Percentiles rank a stretch among this genome's conserved stretches.
Conservation (phyloP, 1,140 invertebrate species). For the Pogonomyrmex californicus region DNA sequence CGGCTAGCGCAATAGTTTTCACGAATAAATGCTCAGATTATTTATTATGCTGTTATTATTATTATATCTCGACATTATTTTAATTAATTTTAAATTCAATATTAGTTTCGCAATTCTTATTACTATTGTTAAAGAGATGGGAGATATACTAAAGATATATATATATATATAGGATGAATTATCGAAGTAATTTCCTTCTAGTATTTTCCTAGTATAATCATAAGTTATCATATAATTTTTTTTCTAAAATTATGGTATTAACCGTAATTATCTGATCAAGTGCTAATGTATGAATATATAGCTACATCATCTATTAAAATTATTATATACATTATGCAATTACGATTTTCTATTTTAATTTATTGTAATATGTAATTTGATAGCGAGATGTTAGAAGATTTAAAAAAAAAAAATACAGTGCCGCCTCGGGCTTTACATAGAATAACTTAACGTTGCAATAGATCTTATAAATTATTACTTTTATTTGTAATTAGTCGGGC, state of each 20-base stretch:
- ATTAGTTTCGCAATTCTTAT: background rate
- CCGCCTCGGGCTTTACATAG: background rate
- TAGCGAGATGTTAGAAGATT: background rate
- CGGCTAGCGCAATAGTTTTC: background rate
- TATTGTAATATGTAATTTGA: background rate
- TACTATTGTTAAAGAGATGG: background rate
- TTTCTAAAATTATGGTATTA: background rate
- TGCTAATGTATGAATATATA: background rate
- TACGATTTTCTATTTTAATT: background rate
- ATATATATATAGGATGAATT: background rate
- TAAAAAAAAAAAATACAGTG: background rate
- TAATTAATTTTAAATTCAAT: slow-evolving; percentile 4
- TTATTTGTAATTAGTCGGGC: slow-evolving; percentile 25
- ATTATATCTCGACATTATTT: background rate
- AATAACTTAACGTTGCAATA: background rate
- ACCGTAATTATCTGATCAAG: background rate
- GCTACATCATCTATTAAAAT: background rate
- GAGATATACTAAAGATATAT: background rate
- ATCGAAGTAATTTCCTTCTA: background rate
- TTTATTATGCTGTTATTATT: background rate
- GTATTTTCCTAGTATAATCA: background rate
- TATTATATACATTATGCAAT: background rate
- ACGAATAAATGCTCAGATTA: background rate
- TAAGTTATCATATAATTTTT: background rate
- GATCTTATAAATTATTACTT: slow-evolving; percentile 26